A percentile compares a stretch with the other conserved stretches of the same genome.
phyloP scores from a whole-genome alignment of 2,888 invertebrate species.

The Drosophila rubida region DNA sequence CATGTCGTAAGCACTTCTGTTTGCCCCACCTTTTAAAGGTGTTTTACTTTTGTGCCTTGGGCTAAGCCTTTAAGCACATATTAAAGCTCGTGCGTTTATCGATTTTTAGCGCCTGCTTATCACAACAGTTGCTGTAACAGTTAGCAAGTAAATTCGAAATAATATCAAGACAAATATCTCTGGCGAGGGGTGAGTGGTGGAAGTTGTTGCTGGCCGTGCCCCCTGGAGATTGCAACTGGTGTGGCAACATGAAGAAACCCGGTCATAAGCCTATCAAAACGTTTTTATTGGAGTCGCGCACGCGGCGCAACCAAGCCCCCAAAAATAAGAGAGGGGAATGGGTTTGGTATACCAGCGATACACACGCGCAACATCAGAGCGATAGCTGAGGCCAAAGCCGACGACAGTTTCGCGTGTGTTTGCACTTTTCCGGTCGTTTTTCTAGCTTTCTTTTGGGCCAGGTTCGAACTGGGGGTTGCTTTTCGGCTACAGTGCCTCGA shows the following conservation, averaged over 20 bases:
- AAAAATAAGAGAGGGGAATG: constrained; percentile 1
- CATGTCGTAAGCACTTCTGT: not conserved
- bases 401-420: constrained; percentile 79
- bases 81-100: constrained; percentile 18
- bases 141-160: constrained; percentile 65
- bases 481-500: constrained; percentile 47
- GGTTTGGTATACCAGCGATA: constrained; percentile 16
- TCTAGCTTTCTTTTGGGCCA: constrained; percentile 49
- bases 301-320: constrained; percentile 63
- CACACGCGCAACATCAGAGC: not conserved
- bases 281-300: constrained; percentile 74
- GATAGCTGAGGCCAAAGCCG: constrained; percentile 30
- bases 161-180: constrained; percentile 58
- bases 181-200: not conserved
- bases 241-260: constrained; percentile 51
- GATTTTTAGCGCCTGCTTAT: constrained; percentile 49
- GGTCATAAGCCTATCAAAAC: constrained; percentile 75
- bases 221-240: constrained; percentile 34
- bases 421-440: constrained; percentile 76
- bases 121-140: constrained; percentile 59
- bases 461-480: constrained; percentile 37
- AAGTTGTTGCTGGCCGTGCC: not conserved
- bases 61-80: constrained; percentile 4
- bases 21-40: not conserved
- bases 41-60: not conserved